Conservation (phyloP, 2,113 vertebrate genomes). For the Otus sunia region DNA sequence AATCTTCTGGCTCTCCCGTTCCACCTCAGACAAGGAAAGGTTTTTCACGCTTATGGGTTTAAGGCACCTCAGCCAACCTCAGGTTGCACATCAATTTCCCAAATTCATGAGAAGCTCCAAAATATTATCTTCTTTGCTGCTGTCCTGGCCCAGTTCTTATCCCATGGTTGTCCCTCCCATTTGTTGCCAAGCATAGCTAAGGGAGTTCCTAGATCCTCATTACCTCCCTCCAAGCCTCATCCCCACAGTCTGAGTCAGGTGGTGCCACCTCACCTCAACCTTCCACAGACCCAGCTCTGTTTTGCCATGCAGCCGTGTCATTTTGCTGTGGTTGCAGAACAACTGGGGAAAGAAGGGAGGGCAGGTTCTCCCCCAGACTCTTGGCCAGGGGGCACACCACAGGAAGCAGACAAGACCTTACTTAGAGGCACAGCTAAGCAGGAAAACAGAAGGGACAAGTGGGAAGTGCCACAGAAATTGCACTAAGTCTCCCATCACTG, state of each 20-base stretch:
- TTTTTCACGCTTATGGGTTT: neutral
- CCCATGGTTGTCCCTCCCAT: neutral
- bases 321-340: neutral
- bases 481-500: neutral
- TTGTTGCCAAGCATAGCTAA: neutral
- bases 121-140: neutral
- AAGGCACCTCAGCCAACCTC: neutral
- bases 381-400: neutral
- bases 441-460: neutral
- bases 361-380: neutral
- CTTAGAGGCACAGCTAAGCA: neutral
- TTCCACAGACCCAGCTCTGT: neutral
- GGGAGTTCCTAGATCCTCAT: neutral
- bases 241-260: neutral
- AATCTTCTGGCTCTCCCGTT: neutral
- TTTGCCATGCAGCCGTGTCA: neutral
- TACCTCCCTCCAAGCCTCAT: neutral
- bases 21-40: neutral
- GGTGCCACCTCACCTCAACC: neutral
- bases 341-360: neutral
- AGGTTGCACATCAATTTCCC: neutral
- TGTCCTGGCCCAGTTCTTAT: fast-evolving
- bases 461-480: neutral
- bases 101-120: neutral
- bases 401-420: neutral